phyloP scores from a whole-genome alignment of 2,113 vertebrate species.

The Cnemophilus loriae region DNA sequence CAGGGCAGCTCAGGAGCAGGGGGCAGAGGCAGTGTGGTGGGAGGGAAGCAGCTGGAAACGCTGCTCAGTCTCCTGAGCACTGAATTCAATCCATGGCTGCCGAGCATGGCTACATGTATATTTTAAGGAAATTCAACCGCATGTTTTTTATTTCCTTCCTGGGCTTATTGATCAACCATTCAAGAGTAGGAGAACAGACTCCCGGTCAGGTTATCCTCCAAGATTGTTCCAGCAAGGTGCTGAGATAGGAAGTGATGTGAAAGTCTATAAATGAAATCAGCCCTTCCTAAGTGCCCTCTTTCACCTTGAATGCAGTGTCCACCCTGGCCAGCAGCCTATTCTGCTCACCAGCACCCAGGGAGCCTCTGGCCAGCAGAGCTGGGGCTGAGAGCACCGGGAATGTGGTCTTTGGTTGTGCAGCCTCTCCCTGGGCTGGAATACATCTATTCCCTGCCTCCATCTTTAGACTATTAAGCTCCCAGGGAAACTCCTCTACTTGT shows the following conservation, averaged over 20 bases:
- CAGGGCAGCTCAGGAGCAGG: background rate
- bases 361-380: background rate
- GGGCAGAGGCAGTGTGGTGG: rapidly evolving
- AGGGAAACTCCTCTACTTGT: background rate
- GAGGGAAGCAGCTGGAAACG: background rate
- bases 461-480: background rate
- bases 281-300: background rate
- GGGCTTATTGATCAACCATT: background rate
- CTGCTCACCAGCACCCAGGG: background rate
- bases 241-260: background rate
- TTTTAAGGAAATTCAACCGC: background rate
- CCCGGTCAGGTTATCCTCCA: background rate
- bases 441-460: background rate
- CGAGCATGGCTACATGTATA: background rate
- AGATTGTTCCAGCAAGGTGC: background rate
- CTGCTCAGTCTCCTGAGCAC: background rate
- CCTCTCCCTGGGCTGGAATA: background rate
- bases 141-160: background rate
- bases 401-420: background rate
- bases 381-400: background rate
- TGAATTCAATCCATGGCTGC: background rate
- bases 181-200: background rate
- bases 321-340: background rate
- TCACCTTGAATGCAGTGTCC: background rate
- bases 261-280: background rate